Base-by-base conservation (phyloP, 2,113 vertebrate species). In the Plectropomus leopardus region DNA sequence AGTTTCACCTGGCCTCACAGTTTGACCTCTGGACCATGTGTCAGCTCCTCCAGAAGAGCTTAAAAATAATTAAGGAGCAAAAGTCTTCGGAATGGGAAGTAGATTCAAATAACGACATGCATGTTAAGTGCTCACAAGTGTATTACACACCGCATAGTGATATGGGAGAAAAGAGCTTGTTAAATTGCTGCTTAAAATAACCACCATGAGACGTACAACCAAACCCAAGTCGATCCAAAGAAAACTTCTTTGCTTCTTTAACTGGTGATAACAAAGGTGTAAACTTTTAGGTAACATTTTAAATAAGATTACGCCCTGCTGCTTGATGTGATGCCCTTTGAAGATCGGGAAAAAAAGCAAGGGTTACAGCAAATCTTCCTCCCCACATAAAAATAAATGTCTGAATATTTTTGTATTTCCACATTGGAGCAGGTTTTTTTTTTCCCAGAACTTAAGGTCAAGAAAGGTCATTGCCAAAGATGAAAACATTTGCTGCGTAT, bases 1-100 rank as follows among this genome's bases (percentile, higher is more conserved):
- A 95, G 93, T 92, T 92, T 93, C 94, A 94, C 92, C 92, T 94
- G 93, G 93, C 91, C 94, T 93, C 93, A 94, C 93, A 95, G 94
- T 95, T 94, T 95, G 94, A 95, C 95, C 94, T 92, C 93, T 91
- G 89, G 86, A 88, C 91, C 88, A 80, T 50, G 91, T 92, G 94
- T 92, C 93, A 88, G 68, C 83, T 87, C 89, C 90, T 89, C 91
- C 92, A 86, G 92, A 94, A 93, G 92, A 93, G 92, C 92, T 92
- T 84, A 80, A 92, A 95, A 95, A 95, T 95, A 95, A 95, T 95
- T 95, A 95, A 95, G 88, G 91, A 82, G 86, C 91, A 93, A 85
- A 89, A 81, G 73, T 75, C 67, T 32, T 75, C 26, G 6, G 59
- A 75, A 88, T 53, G 72, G 80, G 57, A 82, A 73, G 84, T 55